Evolutionary conservation across 2,888 invertebrate genomes (phyloP).

Genomic region (Pycnomerus fuliginosus): DNA sequence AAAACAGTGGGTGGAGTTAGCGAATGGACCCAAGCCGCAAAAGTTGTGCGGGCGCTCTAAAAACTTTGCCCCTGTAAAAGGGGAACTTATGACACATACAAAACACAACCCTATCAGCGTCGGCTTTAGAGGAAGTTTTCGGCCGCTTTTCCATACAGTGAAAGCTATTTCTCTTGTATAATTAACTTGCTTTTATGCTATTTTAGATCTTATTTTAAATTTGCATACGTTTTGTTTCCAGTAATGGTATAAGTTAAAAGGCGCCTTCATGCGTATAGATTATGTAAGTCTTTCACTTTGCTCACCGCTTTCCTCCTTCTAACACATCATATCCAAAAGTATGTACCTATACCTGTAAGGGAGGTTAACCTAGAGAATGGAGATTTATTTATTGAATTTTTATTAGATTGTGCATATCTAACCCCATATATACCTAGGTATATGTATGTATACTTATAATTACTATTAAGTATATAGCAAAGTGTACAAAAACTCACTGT

Average conservation of each 20-base stretch:
- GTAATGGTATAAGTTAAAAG: conserved; percentile 42
- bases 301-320: conserved; percentile 18
- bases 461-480: too few species aligned
- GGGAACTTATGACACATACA: conserved; percentile 33
- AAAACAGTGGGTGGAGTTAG: conserved; percentile 53
- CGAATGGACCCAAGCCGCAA: conserved; percentile 51
- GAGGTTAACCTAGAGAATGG: too few species aligned
- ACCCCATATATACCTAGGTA: too few species aligned
- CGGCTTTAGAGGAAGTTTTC: conserved; percentile 43
- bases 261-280: conserved; percentile 46
- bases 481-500: too few species aligned
- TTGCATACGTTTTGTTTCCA: conserved; percentile 44
- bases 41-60: conserved; percentile 53
- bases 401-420: conserved; percentile 35
- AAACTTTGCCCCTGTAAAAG: conserved; percentile 48
- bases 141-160: conserved; percentile 32
- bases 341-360: too few species aligned
- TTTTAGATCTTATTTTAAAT: conserved; percentile 46
- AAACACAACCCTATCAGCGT: conserved; percentile 44
- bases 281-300: conserved; percentile 44
- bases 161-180: conserved; percentile 51
- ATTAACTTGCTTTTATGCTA: conserved; percentile 50
- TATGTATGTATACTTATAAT: too few species aligned
- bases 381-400: conserved; percentile 43
- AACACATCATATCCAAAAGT: too few species aligned